Evolutionary conservation across 2,113 vertebrate genomes (phyloP), one percentile per base, ranked within the genome.

Genomic region (Mionectes macconnelli): DNA sequence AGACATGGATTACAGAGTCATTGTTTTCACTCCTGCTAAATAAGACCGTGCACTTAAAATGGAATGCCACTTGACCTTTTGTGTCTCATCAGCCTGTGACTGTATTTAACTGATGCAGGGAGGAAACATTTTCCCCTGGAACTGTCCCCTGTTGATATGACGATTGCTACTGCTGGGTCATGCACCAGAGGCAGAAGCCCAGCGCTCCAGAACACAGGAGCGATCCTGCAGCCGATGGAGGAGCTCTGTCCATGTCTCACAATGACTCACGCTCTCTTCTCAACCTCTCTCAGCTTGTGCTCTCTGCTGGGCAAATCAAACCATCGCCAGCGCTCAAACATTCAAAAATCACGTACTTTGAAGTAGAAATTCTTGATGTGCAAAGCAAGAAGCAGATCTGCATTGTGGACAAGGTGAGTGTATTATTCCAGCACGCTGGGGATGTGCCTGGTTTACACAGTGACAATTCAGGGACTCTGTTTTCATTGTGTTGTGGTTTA

Each of bases 321-420:
- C 14, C 96, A 37, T 50, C 62, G 7, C 92, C 96, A 23, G 67
- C 59, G 9, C 68, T 94, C 72, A 98, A 96, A 78, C 98, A 97
- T 74, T 96, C 97, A 78, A 98, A 98, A 90, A 47, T 96, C 45
- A 88, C 85, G 14, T 98, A 98, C 87, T 97, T 98, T 78, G 98
- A 98, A 91, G 98, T 98, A 81, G 98, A 98, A 97, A 98, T 98
- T 83, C 96, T 98, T 63, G 98, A 98, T 81, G 93, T 97, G 68
- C 97, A 97, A 33, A 98, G 97, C 73, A 98, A 98, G 96, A 98
- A 96, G 96, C 98, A 98, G 94, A 98, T 98, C 93, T 98, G 98
- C 82, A 95, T 98, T 74, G 96, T 98, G 95, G 98, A 98, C 87
- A 98, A 98, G 98, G 98, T 98, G 91, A 97, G 98, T 96, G 56